Base-by-base conservation (phyloP, 2,888 invertebrate species). In the Julus scandinavius region DNA sequence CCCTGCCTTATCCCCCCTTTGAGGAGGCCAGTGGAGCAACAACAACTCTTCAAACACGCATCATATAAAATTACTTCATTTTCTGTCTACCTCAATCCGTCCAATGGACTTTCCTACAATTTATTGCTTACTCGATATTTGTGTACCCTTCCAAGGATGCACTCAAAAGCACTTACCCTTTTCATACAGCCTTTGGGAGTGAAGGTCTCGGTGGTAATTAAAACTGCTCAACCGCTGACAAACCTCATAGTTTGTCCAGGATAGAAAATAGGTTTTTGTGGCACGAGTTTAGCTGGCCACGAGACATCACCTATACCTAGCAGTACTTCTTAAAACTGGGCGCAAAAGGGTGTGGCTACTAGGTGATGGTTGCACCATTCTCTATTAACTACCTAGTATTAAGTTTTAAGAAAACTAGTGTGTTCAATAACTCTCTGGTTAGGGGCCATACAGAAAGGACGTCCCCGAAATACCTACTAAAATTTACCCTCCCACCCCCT, bases 21-120 rank as follows among this genome's bases (percentile, higher is more conserved):
- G 85, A 85, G 85, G 85, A 85, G 85, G 85, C 85, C 85, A 41
- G 85, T 85, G 49, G 85, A 85, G 49, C 85, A 85, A 40, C 85
- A 7, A 38, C 9, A 17, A 41, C n/a, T 41, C 83, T 9, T 38
- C n/a, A 17, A 63, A 3, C 54, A 17, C 1, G 58, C 17, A 15
- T 5, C 5, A 58, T 58, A 58, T 58, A 17, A 58, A 58, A 58
- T 58, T 58, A 17, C 58, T 5, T 5, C n/a, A 20, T 11, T 13
- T 29, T 72, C n/a, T 29, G 72, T 72, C 72, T 72, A 72, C 72
- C 72, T 72, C 72, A 29, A 72, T 72, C 72, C 72, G 20, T 72
- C 72, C 29, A 72, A 72, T 72, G 72, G 72, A 72, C 72, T 72
- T 72, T 20, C 29, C 72, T 72, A 20, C n/a, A 72, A 72, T 72